These are phyloP conservation scores for Hesperophylax magnus DNA, from an alignment of 1,140 invertebrate species.

Conservation along the genomic window DNA sequence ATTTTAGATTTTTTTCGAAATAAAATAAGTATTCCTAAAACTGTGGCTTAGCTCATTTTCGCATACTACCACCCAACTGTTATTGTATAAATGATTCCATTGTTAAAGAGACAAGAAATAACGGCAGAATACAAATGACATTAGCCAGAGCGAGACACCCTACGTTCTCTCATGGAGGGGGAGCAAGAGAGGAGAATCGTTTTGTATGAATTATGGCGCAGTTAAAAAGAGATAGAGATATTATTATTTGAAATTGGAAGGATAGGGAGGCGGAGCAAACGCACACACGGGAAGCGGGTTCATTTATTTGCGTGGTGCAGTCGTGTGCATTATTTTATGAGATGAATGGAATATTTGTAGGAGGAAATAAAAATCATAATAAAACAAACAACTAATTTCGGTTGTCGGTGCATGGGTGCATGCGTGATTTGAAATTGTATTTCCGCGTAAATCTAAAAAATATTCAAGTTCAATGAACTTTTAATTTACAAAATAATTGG, in stretches of 20 bases:
- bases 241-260: constrained; percentile 10
- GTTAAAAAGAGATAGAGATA: constrained; percentile 15
- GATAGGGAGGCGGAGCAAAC: background rate
- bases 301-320: constrained; percentile 13
- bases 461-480: too few relatives aligned
- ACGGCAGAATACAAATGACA: constrained; percentile 16
- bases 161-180: background rate
- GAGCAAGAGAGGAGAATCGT: background rate
- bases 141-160: background rate
- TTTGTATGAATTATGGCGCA: constrained; percentile 28
- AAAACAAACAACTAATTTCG: too few relatives aligned
- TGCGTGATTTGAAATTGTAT: too few relatives aligned
- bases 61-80: background rate
- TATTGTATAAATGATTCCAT: constrained; percentile 36
- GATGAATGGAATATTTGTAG: background rate
- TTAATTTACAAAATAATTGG: too few relatives aligned
- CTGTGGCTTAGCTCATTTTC: too few relatives aligned
- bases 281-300: background rate
- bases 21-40: too few relatives aligned
- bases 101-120: constrained; percentile 14
- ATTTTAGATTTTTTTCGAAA: too few relatives aligned
- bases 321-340: constrained; percentile 9
- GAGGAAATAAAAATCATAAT: background rate
- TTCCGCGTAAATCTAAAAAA: too few relatives aligned
- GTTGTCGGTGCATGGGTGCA: too few relatives aligned